Base-by-base conservation (phyloP, 2,113 vertebrate species). In the Cyanocitta stelleri region DNA sequence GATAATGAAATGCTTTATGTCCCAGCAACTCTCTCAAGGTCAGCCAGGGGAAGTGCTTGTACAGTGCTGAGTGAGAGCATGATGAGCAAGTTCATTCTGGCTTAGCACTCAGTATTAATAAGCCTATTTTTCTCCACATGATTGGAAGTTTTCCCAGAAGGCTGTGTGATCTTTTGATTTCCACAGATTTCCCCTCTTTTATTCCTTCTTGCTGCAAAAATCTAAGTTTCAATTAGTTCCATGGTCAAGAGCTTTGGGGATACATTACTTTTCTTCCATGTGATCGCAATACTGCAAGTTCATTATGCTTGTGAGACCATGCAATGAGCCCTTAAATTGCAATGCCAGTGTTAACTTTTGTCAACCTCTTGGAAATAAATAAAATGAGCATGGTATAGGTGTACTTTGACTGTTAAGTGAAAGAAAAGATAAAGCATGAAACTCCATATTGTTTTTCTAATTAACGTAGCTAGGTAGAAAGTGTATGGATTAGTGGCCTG, bases 1-100 rank as follows among this genome's bases (percentile, higher is more conserved):
- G 61, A 90, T 92, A 95, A 94, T 87, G n/a, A 90, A 95, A 76
- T 54, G 21, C 7, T 94, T 92, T 61, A 20, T 59, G 68, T 87
- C 39, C 43, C 63, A 78, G 64, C 55, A 86, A 41, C 27, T 3
- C 22, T 64, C 72, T 81, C 74, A 92, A 88, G 56, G 79, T 96
- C 88, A 92, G 0, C 21, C 1, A 6, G 49, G 35, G 56, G 20
- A 93, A 90, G 61, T 49, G 37, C 14, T 44, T 15, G 41, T 51
- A 54, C 11, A 22, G 14, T 64, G n/a, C 56, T 78, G 32, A 64
- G 23, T 37, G 64, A 71, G 22, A 37, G 26, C 35, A 59, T 29
- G 43, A 19, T 9, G 7, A 82, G 9, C 17, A 27, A 74, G n/a
- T 89, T 86, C 64, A 55, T 68, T 32, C 59, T 66, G 30, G 37